These are phyloP conservation scores for Acrossocheilus fasciatus DNA, from an alignment of 2,797 vertebrate species.

Conservation along the genomic window DNA sequence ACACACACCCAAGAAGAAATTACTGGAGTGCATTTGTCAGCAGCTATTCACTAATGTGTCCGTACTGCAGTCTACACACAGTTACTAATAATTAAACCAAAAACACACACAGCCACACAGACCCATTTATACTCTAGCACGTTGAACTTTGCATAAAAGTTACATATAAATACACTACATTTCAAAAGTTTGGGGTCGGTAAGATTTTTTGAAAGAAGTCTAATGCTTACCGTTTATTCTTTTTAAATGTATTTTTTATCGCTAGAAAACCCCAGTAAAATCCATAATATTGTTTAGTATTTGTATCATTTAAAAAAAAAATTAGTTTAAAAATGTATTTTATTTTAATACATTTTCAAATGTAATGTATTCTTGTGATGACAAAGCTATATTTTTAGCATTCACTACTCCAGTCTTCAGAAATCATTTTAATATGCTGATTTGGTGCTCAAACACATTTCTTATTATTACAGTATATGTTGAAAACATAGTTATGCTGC, in stretches of 20 bases:
- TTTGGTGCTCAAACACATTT: background rate
- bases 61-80: conserved; percentile 16
- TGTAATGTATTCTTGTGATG: background rate
- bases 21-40: conserved; percentile 37
- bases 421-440: background rate
- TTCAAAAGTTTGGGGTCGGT: background rate
- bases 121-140: background rate
- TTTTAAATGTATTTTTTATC: background rate
- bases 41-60: conserved; percentile 31
- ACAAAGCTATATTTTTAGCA: background rate
- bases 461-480: background rate
- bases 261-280: background rate
- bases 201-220: background rate
- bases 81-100: conserved; percentile 9
- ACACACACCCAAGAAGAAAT: conserved; percentile 17
- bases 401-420: background rate
- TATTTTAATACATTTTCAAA: background rate
- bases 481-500: background rate
- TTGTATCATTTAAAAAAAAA: too few relatives aligned
- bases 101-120: background rate
- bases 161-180: background rate
- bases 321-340: too few relatives aligned
- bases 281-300: background rate
- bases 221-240: background rate
- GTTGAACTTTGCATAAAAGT: conserved; percentile 16